Conservation (phyloP, 2,113 vertebrate genomes). For the Odocoileus hemionus region DNA sequence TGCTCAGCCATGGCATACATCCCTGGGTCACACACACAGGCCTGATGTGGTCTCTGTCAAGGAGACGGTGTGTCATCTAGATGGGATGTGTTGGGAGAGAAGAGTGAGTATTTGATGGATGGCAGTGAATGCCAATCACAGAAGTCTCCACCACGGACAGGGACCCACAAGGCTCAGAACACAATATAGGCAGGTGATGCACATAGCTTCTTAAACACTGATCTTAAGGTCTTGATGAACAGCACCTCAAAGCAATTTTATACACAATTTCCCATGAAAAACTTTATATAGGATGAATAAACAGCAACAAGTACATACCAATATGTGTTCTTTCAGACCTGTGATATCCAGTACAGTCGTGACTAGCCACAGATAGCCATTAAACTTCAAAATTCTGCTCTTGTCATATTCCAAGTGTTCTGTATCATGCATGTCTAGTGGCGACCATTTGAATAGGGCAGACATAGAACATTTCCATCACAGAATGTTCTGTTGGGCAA, state of each 20-base stretch:
- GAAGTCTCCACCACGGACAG: conserved; percentile 71
- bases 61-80: conserved; percentile 42
- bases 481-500: background rate
- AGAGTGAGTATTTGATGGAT: conserved; percentile 29
- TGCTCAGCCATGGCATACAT: conserved; percentile 76
- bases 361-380: background rate
- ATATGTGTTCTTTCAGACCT: background rate
- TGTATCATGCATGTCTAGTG: no score
- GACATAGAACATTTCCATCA: background rate
- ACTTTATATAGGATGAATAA: conserved; percentile 76
- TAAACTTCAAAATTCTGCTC: background rate
- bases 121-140: background rate
- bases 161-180: conserved; percentile 73
- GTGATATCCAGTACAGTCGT: background rate
- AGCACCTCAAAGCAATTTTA: conserved; percentile 71
- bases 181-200: conserved; percentile 54
- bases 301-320: conserved; percentile 51
- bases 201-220: conserved; percentile 66
- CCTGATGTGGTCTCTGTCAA: conserved; percentile 73
- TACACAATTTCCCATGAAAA: conserved; percentile 74
- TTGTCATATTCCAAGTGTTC: background rate
- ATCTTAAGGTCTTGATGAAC: conserved; percentile 79
- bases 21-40: conserved; percentile 78
- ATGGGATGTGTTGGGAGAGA: background rate
- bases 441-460: background rate